Evolutionary conservation across 2,888 invertebrate species (phyloP).

Genomic region (Terebella lapidaria): DNA sequence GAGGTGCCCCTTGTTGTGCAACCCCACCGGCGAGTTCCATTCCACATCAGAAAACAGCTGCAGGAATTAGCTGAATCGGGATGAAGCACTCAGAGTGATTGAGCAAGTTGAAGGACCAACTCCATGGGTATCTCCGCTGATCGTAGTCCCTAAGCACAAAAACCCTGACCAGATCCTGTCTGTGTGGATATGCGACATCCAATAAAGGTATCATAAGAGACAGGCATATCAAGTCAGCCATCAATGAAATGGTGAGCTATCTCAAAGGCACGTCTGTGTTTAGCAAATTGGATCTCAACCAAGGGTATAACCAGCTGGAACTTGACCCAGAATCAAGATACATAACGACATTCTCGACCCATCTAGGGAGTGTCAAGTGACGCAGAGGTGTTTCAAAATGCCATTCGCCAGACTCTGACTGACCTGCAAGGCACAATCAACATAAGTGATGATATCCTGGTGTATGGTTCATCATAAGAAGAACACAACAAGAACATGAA

Average conservation of each 20-base stretch:
- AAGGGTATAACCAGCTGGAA: constrained; percentile 10
- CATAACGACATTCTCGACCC: too few relatives aligned
- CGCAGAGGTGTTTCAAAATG: constrained; percentile 12
- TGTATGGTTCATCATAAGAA: background rate
- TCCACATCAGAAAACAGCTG: background rate
- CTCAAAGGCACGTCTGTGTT: too few relatives aligned
- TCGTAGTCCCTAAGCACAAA: too few relatives aligned
- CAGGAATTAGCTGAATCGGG: constrained; percentile 3
- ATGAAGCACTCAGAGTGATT: constrained; percentile 3
- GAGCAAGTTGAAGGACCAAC: constrained; percentile 11
- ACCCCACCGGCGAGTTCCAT: background rate
- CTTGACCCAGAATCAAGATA: too few relatives aligned
- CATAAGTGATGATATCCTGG: constrained; percentile 16
- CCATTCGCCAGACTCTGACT: constrained; percentile 6
- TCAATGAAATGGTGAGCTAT: too few relatives aligned
- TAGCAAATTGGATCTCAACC: constrained; percentile 6
- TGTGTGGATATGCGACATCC: constrained; percentile 29
- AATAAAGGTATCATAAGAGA: constrained; percentile 27
- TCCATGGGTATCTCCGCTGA: constrained; percentile 14
- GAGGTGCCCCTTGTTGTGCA: constrained; percentile 5
- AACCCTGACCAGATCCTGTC: too few relatives aligned
- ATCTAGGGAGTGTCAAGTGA: constrained; percentile 14
- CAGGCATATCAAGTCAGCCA: too few relatives aligned
- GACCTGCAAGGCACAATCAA: constrained; percentile 8
- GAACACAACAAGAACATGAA: background rate